Base-by-base conservation (phyloP, 2,797 vertebrate genomes). In the Vultur gryphus region DNA sequence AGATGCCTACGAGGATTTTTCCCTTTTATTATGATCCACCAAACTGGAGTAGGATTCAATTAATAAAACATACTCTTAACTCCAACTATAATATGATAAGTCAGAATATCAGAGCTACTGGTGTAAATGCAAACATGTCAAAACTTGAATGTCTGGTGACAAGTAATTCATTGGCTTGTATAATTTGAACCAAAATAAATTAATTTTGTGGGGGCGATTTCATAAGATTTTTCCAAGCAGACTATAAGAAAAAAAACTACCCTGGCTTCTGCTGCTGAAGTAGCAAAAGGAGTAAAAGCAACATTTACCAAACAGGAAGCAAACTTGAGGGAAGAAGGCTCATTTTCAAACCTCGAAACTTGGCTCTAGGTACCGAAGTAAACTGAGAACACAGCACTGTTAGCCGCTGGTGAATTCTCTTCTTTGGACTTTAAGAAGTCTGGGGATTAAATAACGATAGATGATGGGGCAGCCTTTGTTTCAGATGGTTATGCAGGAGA, bases 351-450 rank as follows among this genome's bases (percentile, higher is more conserved):
- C 49, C n/a, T 70, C 13, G 4, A 31, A 83, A 64, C 8, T 20
- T 67, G 44, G 29, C 31, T 81, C 28, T 57, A 16, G 4, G 28
- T 44, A 49, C 31, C 24, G 35, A 66, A 76, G 13, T 26, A 59
- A 84, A 70, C 25, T 29, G 21, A 64, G 59, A 55, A 57, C 24
- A 20, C 19, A 19, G 9, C 39, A 39, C 11, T 77, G 41, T 57
- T 65, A 57, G 26, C 18, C 0, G 0, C 37, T 44, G 1, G 0
- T 61, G 49, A 66, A 54, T 76, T 57, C 62, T 57, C 29, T 57
- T 61, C 52, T 73, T 82, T 52, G 39, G 39, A 9, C 23, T 77
- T 75, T 11, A 26, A 66, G 86, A 57, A 87, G 49, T 54, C 48
- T 43, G 16, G 8, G 11, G 28, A 33, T 66, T 71, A 72, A 87